Percentiles rank a stretch among this genome's conserved stretches.
Conservation (phyloP, 2,888 invertebrate genomes). For the Erebia aethiops region DNA sequence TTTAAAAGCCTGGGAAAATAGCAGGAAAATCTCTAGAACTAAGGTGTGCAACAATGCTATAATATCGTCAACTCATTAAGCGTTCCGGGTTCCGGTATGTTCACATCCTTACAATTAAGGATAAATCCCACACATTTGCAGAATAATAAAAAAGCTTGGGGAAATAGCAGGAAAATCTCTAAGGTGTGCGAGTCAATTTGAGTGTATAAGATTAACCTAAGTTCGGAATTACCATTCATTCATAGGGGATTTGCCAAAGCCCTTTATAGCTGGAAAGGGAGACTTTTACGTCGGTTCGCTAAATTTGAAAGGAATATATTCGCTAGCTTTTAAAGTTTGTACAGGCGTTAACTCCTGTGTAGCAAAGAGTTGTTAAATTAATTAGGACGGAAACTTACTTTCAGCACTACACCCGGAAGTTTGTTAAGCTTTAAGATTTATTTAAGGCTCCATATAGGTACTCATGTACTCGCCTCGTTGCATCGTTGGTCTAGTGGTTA, state of each 20-base stretch:
- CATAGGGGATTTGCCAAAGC: slow-evolving; percentile 20
- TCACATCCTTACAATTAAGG: no score
- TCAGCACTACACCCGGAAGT: background rate
- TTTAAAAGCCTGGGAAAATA: no score
- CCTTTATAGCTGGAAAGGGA: slow-evolving; percentile 19
- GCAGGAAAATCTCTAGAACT: no score
- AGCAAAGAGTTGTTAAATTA: background rate
- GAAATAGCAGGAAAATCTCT: background rate
- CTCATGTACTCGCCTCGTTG: no score
- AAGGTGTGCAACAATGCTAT: no score
- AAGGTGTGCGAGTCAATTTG: slow-evolving; percentile 9
- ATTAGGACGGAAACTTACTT: background rate
- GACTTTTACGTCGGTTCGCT: background rate
- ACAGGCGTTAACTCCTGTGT: no score
- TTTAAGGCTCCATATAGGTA: no score
- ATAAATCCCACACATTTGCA: no score
- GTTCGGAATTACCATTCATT: slow-evolving; percentile 13
- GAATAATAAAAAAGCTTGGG: no score
- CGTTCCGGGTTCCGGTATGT: no score
- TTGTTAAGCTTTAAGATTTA: background rate
- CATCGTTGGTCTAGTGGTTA: no score
- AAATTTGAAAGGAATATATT: slow-evolving; percentile 8
- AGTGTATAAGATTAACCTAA: slow-evolving; percentile 12
- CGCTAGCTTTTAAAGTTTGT: slow-evolving; percentile 2
- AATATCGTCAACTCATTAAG: no score